phyloP scores from a whole-genome alignment of 2,888 invertebrate genomes.

The Platycnemis pennipes region DNA sequence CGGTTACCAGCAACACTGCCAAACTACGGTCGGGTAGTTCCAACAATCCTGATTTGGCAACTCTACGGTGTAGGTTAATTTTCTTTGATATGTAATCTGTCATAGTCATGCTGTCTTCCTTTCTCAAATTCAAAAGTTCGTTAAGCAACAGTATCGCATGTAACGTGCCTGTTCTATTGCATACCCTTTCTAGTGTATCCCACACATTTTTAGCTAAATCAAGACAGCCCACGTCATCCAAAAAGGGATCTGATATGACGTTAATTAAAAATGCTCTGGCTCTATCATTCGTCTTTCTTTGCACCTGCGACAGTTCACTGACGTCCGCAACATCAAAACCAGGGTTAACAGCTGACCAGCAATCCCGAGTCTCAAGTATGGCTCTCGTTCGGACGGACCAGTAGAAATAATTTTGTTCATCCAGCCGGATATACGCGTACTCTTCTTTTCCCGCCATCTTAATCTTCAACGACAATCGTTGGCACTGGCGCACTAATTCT shows the following conservation, averaged over 20 bases:
- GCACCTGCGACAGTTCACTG: constrained; percentile 2
- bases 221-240: background rate
- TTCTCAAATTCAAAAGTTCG: background rate
- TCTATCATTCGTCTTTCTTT: background rate
- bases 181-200: background rate
- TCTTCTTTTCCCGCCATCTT: background rate
- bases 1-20: background rate
- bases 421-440: background rate
- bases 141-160: background rate
- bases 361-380: background rate
- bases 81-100: background rate
- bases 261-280: background rate
- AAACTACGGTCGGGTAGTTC: background rate
- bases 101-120: background rate
- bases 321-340: background rate
- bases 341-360: background rate
- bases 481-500: background rate
- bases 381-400: constrained; percentile 11
- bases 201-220: background rate
- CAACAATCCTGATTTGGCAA: constrained; percentile 3
- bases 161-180: background rate
- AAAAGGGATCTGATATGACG: background rate
- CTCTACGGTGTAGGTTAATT: constrained; percentile 2
- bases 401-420: background rate
- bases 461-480: background rate